A percentile compares a stretch with the other conserved stretches of the same genome.
Conservation (phyloP, 2,797 vertebrate species). For the Carapus acus region DNA sequence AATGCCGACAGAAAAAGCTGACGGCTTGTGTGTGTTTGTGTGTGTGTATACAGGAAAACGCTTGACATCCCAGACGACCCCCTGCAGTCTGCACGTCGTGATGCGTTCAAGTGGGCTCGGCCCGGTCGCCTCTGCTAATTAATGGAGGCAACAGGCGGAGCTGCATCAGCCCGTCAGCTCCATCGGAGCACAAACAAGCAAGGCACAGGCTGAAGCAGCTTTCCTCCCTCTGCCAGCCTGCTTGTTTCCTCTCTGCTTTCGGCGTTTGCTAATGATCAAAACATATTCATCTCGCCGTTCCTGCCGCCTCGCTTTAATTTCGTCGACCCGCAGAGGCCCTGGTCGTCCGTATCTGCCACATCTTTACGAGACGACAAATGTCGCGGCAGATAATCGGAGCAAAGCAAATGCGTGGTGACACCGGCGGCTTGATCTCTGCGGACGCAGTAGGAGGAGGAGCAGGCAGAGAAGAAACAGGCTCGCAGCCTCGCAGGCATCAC, state of each 20-base stretch:
- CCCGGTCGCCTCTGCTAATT: neutral
- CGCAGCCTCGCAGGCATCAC: conserved; percentile 21
- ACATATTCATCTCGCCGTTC: conserved; percentile 34
- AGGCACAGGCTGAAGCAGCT: conserved; percentile 33
- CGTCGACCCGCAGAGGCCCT: conserved; percentile 12
- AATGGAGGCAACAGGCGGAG: conserved; percentile 29
- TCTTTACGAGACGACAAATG: conserved; percentile 22
- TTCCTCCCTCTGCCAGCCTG: conserved; percentile 23
- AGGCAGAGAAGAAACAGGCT: neutral
- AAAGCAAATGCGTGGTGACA: conserved; percentile 18
- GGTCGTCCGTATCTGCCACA: conserved; percentile 15
- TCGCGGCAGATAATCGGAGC: conserved; percentile 22
- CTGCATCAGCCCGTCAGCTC: conserved; percentile 42
- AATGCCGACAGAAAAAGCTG: conserved; percentile 41
- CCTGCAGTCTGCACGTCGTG: conserved; percentile 2
- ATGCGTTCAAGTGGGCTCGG: conserved; percentile 19
- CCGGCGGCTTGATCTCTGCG: conserved; percentile 6
- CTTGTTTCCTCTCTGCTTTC: no score
- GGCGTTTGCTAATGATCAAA: conserved; percentile 49
- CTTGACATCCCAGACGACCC: conserved; percentile 12
- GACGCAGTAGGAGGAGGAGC: conserved; percentile 1
- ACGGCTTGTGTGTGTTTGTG: conserved; percentile 23
- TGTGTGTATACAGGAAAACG: conserved; percentile 29
- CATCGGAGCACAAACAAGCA: conserved; percentile 32
- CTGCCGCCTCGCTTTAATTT: conserved; percentile 23